Evolutionary conservation across 2,797 vertebrate genomes (phyloP), one percentile per base, ranked within the genome.

Genomic region (Brachyalestes nurse): DNA sequence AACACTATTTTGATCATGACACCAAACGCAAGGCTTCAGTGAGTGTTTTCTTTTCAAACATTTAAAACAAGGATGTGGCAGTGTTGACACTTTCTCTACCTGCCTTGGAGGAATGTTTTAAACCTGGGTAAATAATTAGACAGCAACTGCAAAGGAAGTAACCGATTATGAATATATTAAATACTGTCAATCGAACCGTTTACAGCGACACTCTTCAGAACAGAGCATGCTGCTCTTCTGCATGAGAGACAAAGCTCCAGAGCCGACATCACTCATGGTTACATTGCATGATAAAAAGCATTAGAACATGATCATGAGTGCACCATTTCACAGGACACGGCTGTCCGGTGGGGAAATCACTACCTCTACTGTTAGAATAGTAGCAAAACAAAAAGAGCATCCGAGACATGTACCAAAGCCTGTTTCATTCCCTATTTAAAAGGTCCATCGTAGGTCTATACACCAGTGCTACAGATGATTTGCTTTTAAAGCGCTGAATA

Each of bases 301-400:
- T 89, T 87, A 90, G 93, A 92, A 93, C 88, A 91, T 94, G 94
- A 93, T 92, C 88, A 87, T 92, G 93, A 95, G 95, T 95, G 95
- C 93, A 93, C 92, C 93, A 87, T 91, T 87, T 82, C 89, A 94
- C 89, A 92, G 90, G 90, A 94, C 93, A 91, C 58, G 51, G 75
- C 82, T 92, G 96, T 93, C 93, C 92, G 89, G 94, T 93, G 95
- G 92, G 92, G 91, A 93, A 95, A 92, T 87, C 89, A 88, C 95
- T 93, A 94, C 90, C 91, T 94, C 94, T 94, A 95, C 94, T 93
- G 91, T 91, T 92, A 88, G 93, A 84, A 87, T 79, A 82, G 82
- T 85, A 57, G 60, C 86, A 89, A 80, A 82, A 77, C 60, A 45
- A 79, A 82, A 85, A 86, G 75, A 90, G 83, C 87, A 88, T 88